Conservation (phyloP, 2,797 vertebrate species). For the Poeciliopsis infans region DNA sequence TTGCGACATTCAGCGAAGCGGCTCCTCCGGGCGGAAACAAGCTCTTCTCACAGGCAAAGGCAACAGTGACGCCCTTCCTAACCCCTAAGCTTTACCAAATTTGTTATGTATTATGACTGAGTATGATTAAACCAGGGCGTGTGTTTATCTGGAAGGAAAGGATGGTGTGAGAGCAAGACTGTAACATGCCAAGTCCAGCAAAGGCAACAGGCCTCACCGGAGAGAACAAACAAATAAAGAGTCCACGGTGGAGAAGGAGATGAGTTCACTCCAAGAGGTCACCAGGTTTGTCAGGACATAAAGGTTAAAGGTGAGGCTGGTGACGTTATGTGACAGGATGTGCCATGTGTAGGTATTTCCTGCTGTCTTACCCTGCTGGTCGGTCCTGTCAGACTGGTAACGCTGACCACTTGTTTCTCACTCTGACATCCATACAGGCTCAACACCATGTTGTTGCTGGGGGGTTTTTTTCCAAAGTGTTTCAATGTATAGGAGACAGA, state of each 20-base stretch:
- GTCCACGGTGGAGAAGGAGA: not conserved
- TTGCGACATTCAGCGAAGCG: conserved; percentile 13
- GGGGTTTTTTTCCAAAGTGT: not conserved
- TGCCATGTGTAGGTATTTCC: not conserved
- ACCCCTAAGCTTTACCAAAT: not conserved
- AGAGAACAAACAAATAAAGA: not conserved
- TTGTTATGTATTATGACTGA: not conserved
- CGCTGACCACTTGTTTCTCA: conserved; percentile 7
- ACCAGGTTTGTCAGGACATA: conserved; percentile 4
- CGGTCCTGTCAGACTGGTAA: conserved; percentile 54
- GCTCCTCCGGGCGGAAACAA: conserved; percentile 1
- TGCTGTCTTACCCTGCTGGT: not conserved
- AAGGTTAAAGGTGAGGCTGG: not conserved
- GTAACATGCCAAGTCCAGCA: not conserved
- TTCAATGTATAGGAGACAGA: not conserved
- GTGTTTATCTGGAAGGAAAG: conserved; percentile 7
- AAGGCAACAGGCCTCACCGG: not conserved
- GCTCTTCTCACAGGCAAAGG: not conserved
- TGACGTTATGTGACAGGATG: not conserved
- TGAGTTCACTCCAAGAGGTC: conserved; percentile 7
- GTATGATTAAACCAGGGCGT: conserved; percentile 8
- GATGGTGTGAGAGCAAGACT: not conserved
- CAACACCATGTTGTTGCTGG: conserved; percentile 9
- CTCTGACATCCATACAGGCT: conserved; percentile 13
- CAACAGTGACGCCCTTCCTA: not conserved